Evolutionary conservation across 2,113 vertebrate genomes (phyloP).

Genomic region (Trogon surrucura): DNA sequence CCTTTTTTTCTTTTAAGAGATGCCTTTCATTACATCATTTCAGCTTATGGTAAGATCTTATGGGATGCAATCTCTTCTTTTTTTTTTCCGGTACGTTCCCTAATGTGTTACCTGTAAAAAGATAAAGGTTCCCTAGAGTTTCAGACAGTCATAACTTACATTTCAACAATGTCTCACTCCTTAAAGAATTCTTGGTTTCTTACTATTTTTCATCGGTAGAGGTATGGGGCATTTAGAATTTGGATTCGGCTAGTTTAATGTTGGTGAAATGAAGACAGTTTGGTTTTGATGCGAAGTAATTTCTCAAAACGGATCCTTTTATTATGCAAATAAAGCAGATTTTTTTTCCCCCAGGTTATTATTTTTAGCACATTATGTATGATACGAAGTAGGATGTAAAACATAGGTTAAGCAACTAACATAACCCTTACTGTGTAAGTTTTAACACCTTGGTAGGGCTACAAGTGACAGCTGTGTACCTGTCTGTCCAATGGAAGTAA

Average conservation of each 20-base stretch:
- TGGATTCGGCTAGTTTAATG: neutral
- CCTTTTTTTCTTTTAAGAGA: neutral
- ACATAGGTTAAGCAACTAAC: neutral
- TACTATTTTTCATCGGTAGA: neutral
- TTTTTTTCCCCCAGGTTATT: neutral
- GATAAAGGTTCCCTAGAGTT: neutral
- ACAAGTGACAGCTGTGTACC: neutral
- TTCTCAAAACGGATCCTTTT: neutral
- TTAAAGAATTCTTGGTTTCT: neutral
- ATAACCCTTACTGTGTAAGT: neutral
- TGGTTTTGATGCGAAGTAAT: neutral
- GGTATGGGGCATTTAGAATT: neutral
- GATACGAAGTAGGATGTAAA: neutral
- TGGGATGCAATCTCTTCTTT: neutral
- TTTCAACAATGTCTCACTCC: neutral
- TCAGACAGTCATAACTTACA: neutral
- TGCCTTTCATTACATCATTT: neutral
- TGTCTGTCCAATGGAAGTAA: neutral
- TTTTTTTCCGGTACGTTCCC: neutral
- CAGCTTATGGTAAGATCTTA: neutral
- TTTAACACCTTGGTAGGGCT: neutral
- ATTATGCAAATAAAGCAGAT: neutral
- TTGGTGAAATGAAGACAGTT: neutral
- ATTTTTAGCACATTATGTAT: neutral
- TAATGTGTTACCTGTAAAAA: neutral